A percentile compares a stretch with the other conserved stretches of the same genome.
Conservation (phyloP, 2,113 vertebrate genomes). For the Corythornis cristatus region DNA sequence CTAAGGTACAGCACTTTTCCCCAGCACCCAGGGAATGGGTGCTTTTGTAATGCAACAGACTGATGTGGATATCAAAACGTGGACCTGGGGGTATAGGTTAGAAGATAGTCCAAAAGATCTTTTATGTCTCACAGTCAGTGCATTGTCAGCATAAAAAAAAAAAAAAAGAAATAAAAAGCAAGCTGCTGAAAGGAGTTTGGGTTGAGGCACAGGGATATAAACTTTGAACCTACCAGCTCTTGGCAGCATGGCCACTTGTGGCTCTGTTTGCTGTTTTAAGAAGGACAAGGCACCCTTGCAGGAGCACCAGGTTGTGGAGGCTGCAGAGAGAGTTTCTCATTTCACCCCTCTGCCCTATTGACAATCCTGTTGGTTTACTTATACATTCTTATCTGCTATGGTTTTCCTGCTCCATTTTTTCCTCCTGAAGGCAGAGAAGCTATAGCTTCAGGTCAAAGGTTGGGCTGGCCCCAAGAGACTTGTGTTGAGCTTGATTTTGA, state of each 20-base stretch:
- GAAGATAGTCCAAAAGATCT: not conserved
- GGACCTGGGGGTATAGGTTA: not conserved
- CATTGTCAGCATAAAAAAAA: not conserved
- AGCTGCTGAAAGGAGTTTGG: not conserved
- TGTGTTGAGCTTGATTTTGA: not conserved
- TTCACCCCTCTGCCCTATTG: not conserved
- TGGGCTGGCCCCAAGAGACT: not conserved
- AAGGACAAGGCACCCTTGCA: not conserved
- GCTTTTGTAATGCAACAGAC: not conserved
- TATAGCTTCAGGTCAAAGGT: not conserved
- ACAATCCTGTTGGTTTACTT: not conserved
- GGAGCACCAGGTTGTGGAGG: not conserved
- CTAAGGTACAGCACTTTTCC: not conserved
- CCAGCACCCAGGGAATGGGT: not conserved
- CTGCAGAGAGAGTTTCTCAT: not conserved
- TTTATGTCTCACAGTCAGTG: not conserved
- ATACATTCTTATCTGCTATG: not conserved
- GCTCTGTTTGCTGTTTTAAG: not conserved
- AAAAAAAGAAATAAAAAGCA: not conserved
- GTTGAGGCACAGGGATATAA: not conserved
- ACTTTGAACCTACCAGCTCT: not conserved
- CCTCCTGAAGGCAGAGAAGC: not conserved
- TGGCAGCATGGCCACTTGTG: not conserved
- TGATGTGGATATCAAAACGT: not conserved
- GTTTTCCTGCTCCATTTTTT: not conserved